Percentiles rank a stretch among this genome's conserved stretches.
Conservation (phyloP, 35 echinoderm and acorn worm genomes). For the Hemicentrotus pulcherrimus region DNA sequence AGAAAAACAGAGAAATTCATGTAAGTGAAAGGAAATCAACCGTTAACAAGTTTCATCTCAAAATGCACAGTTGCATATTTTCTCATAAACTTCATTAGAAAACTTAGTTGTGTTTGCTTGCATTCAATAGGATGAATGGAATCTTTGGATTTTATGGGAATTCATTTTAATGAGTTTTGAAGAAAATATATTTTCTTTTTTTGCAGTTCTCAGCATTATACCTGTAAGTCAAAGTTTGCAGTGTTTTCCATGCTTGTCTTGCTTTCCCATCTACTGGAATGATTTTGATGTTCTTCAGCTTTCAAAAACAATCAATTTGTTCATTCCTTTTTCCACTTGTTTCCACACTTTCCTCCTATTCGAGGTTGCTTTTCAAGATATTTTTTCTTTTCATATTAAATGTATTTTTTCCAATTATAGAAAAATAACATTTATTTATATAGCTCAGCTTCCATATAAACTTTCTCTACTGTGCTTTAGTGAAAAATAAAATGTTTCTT, state of each 20-base stretch:
- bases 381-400: background rate
- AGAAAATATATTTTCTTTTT: background rate
- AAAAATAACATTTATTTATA: too few species aligned
- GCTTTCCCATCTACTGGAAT: background rate
- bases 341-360: background rate
- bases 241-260: background rate
- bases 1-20: background rate
- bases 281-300: background rate
- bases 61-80: background rate
- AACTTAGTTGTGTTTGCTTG: background rate
- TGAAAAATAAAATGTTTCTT: background rate
- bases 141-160: background rate
- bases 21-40: background rate
- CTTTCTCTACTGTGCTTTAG: too few species aligned
- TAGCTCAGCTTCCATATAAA: too few species aligned
- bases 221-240: background rate
- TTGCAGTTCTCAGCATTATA: background rate
- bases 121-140: background rate
- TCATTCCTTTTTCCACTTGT: background rate
- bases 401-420: background rate
- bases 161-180: background rate
- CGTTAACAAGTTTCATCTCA: background rate
- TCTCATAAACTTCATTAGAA: background rate
- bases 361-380: background rate
- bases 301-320: background rate